A percentile compares a stretch with the other conserved stretches of the same genome.
Conservation (phyloP, 2,888 invertebrate species). For the Fragum whitleyi region DNA sequence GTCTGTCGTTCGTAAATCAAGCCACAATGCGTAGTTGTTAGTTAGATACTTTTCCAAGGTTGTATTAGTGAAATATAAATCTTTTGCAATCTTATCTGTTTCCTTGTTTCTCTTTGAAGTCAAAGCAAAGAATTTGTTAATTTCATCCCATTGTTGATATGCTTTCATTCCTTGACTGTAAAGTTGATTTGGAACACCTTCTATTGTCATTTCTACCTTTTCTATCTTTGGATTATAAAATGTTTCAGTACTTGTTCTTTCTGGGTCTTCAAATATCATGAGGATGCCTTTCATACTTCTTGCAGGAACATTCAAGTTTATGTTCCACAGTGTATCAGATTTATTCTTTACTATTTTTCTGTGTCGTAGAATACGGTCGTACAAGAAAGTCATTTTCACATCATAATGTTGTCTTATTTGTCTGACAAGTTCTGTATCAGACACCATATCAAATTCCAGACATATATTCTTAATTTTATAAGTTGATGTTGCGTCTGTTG, state of each 20-base stretch:
- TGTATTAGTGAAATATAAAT: conserved; percentile 10
- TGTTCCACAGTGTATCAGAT: conserved; percentile 61
- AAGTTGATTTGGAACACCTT: conserved; percentile 63
- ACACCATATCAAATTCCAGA: conserved; percentile 55
- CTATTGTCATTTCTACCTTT: conserved; percentile 57
- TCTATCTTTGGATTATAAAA: conserved; percentile 59
- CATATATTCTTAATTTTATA: conserved; percentile 54
- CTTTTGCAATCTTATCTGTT: conserved; percentile 38
- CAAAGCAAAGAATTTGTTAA: conserved; percentile 43
- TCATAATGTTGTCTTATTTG: conserved; percentile 43
- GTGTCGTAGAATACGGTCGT: conserved; percentile 55
- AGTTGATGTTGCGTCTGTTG: conserved; percentile 37
- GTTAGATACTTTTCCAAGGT: conserved; percentile 34
- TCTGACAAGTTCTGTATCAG: conserved; percentile 48
- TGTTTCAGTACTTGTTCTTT: conserved; percentile 32
- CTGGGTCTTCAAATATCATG: conserved; percentile 56
- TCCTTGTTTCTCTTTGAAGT: conserved; percentile 36
- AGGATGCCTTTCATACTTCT: conserved; percentile 64
- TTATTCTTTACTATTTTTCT: conserved; percentile 52
- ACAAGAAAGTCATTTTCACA: conserved; percentile 39
- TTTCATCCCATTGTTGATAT: conserved; percentile 65
- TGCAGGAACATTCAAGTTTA: conserved; percentile 61
- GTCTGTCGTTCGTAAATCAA: conserved; percentile 47
- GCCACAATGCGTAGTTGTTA: conserved; percentile 46
- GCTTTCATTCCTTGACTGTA: conserved; percentile 60